Evolutionary conservation across 2,888 invertebrate species (phyloP).

Genomic region (Gisinianus flammeolus): DNA sequence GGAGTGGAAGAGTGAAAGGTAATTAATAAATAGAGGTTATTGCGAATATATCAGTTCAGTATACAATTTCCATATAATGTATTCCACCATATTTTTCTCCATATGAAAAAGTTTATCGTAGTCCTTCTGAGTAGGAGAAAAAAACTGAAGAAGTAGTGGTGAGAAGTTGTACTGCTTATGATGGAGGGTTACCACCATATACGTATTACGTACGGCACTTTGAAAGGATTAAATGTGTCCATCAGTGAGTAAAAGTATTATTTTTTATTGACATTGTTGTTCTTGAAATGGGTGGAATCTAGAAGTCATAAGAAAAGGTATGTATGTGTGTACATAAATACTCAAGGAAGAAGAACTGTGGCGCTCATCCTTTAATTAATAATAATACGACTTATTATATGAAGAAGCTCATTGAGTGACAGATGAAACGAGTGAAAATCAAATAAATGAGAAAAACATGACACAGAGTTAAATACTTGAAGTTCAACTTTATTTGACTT

Average conservation of each 20-base stretch:
- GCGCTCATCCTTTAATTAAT: background rate
- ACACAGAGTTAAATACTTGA: background rate
- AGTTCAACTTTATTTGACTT: background rate
- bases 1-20: too few species aligned
- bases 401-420: background rate
- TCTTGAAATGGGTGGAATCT: conserved; percentile 5
- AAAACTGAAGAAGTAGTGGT: background rate
- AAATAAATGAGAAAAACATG: background rate
- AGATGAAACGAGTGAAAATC: background rate
- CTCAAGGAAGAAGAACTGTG: background rate
- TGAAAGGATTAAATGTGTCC: background rate
- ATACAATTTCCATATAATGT: too few species aligned
- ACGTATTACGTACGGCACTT: background rate
- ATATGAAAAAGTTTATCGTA: too few species aligned
- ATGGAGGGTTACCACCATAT: background rate
- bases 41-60: too few species aligned
- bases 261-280: conserved; percentile 1
- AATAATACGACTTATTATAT: background rate
- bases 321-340: background rate
- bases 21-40: too few species aligned
- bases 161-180: background rate
- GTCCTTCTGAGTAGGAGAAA: too few species aligned
- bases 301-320: background rate
- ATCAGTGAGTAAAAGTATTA: background rate
- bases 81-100: too few species aligned